Conservation (phyloP, 2,888 invertebrate species). For the Oxystoma pomonae region DNA sequence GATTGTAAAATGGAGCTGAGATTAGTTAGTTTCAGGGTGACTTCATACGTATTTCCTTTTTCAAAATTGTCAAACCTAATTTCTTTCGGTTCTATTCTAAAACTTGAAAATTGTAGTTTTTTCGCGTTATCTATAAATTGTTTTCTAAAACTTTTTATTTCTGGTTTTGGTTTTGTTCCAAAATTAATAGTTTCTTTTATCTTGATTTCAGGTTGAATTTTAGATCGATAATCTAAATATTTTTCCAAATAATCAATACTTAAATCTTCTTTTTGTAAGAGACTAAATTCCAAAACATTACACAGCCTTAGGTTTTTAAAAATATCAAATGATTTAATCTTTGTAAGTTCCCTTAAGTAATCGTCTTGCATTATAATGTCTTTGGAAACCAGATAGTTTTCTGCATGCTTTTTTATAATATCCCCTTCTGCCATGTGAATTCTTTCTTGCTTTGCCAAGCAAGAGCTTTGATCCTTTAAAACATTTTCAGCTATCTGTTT, state of each 20-base stretch:
- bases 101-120: slow-evolving; percentile 6
- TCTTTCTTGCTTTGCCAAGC: slow-evolving; percentile 13
- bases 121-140: neutral
- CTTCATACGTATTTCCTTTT: slow-evolving; percentile 39
- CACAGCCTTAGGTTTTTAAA: slow-evolving; percentile 26
- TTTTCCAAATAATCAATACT: slow-evolving; percentile 34
- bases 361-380: slow-evolving; percentile 29
- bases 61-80: slow-evolving; percentile 44
- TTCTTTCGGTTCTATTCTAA: slow-evolving; percentile 36
- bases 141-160: neutral
- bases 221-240: slow-evolving; percentile 26
- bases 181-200: neutral
- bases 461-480: slow-evolving; percentile 5
- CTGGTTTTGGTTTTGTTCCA: neutral
- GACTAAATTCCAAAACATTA: slow-evolving; percentile 30
- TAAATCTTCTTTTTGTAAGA: slow-evolving; percentile 38
- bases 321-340: slow-evolving; percentile 32
- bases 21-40: slow-evolving; percentile 38
- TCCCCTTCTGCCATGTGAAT: slow-evolving; percentile 32
- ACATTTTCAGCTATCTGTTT: slow-evolving; percentile 28
- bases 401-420: slow-evolving; percentile 37
- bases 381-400: slow-evolving; percentile 30
- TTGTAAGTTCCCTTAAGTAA: slow-evolving; percentile 30
- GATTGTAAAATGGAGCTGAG: slow-evolving; percentile 34
- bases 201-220: neutral